phyloP scores from a whole-genome alignment of 2,797 vertebrate species.

The Falco berigora region DNA sequence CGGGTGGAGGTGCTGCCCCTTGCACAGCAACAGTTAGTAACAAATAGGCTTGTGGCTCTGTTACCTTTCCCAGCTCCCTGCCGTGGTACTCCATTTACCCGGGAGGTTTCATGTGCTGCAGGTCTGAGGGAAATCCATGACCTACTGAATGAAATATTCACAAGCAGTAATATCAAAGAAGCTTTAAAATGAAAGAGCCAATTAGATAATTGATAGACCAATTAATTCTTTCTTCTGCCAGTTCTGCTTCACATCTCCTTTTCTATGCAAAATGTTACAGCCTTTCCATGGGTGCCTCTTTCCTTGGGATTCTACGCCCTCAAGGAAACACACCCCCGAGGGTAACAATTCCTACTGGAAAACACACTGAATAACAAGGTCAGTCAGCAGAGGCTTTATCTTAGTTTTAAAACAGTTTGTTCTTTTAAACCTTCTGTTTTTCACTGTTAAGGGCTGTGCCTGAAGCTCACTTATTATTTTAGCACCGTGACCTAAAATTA shows the following conservation, averaged over 20 bases:
- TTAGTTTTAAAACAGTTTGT: background rate
- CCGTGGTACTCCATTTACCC: background rate
- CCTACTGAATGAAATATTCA: background rate
- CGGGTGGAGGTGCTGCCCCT: background rate
- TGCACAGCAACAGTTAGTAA: background rate
- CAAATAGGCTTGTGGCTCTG: background rate
- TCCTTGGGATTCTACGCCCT: background rate
- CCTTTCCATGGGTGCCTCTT: background rate
- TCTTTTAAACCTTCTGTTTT: background rate
- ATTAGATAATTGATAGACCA: background rate
- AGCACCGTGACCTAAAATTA: background rate
- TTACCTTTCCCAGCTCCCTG: background rate
- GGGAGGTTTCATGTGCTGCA: background rate
- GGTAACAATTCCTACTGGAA: background rate
- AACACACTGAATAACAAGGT: background rate
- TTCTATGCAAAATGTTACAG: background rate
- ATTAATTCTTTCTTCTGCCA: background rate
- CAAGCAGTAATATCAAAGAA: background rate
- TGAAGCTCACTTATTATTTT: background rate
- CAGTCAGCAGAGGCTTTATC: background rate
- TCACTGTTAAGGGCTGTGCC: background rate
- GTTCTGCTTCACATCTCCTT: background rate
- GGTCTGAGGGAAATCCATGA: background rate
- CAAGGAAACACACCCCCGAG: background rate
- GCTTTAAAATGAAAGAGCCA: background rate